phyloP scores from a whole-genome alignment of 2,888 invertebrate genomes.

The Dioctria linearis region DNA sequence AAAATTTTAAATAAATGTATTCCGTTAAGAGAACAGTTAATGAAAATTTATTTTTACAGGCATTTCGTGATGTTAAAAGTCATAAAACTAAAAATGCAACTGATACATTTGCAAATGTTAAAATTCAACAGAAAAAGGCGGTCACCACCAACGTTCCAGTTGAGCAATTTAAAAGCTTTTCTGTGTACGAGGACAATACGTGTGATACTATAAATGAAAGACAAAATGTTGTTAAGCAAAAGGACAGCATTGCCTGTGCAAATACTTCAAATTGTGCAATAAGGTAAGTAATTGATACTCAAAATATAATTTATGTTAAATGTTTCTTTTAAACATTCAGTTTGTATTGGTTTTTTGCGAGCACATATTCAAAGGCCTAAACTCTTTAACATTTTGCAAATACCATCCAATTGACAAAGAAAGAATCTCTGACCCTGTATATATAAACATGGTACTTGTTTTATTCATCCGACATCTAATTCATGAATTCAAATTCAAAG shows the following conservation, averaged over 20 bases:
- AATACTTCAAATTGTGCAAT: slow-evolving; percentile 55
- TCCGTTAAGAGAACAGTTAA: slow-evolving; percentile 41
- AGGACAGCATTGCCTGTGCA: slow-evolving; percentile 55
- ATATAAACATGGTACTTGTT: too few species aligned
- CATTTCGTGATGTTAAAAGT: slow-evolving; percentile 63
- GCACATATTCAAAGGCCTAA: too few species aligned
- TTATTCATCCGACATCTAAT: too few species aligned
- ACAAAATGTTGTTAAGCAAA: slow-evolving; percentile 33
- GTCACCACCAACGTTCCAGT: slow-evolving; percentile 73
- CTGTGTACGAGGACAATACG: slow-evolving; percentile 79
- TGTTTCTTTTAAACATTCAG: too few species aligned
- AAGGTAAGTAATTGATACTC: slow-evolving; percentile 39
- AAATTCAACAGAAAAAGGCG: slow-evolving; percentile 64
- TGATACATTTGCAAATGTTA: slow-evolving; percentile 62
- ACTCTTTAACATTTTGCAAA: background rate
- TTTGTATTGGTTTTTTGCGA: too few species aligned
- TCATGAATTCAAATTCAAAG: too few species aligned
- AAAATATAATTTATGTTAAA: too few species aligned
- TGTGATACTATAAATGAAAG: background rate
- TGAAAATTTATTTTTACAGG: slow-evolving; percentile 59
- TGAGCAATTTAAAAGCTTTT: slow-evolving; percentile 83
- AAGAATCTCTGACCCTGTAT: too few species aligned
- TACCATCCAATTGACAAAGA: background rate
- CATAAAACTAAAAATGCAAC: slow-evolving; percentile 61
- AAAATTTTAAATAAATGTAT: slow-evolving; percentile 12